These are phyloP conservation scores for Cheiracanthium punctorium DNA, from an alignment of 2,888 invertebrate genomes.

Conservation along the genomic window DNA sequence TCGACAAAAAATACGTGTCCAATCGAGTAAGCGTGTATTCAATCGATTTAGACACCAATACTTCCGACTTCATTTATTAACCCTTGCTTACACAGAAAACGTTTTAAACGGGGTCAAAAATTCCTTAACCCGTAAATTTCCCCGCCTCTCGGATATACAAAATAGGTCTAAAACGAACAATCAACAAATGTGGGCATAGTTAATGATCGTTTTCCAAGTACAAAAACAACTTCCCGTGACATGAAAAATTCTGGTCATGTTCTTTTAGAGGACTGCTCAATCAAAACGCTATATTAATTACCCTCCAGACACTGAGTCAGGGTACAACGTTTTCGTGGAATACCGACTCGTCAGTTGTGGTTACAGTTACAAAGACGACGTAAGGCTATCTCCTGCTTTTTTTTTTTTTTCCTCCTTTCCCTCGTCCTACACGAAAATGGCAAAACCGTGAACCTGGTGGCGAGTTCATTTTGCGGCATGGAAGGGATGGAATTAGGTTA, in stretches of 20 bases:
- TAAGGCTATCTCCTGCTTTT: not conserved
- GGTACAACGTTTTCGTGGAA: not conserved
- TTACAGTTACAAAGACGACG: not conserved
- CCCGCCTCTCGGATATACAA: too few relatives aligned
- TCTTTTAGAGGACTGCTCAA: not conserved
- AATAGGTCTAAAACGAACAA: not conserved
- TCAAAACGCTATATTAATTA: not conserved
- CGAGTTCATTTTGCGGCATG: not conserved
- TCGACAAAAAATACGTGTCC: too few relatives aligned
- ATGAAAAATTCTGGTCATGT: not conserved
- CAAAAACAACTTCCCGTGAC: not conserved
- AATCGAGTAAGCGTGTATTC: too few relatives aligned
- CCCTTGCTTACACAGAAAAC: too few relatives aligned
- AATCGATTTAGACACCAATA: too few relatives aligned
- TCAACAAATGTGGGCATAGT: too few relatives aligned
- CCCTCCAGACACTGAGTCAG: not conserved
- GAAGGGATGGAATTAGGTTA: not conserved
- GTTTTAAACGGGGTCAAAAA: too few relatives aligned
- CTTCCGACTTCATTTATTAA: too few relatives aligned
- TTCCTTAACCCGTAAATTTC: too few relatives aligned
- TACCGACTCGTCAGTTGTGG: not conserved
- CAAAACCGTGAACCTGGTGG: not conserved
- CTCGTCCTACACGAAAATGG: not conserved
- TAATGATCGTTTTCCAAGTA: not conserved
- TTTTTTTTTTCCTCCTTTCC: not conserved